These are phyloP conservation scores for Perognathus longimembris DNA, from an alignment of 2,113 vertebrate species.

Conservation along the genomic window DNA sequence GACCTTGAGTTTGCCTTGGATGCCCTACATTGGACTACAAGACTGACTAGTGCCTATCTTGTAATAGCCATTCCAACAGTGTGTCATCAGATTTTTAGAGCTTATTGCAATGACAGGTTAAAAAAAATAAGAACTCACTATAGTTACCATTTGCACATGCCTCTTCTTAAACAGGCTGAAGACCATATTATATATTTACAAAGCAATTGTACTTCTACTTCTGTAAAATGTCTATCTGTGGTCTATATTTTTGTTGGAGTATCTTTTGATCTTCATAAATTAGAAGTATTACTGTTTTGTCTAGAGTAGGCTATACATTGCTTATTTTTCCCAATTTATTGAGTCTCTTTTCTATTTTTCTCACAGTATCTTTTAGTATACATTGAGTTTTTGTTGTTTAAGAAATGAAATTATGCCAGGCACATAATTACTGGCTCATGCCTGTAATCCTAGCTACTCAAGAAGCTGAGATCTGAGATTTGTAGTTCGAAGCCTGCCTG, in stretches of 20 bases:
- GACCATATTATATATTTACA: slow-evolving; percentile 1
- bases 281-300: slow-evolving; percentile 1
- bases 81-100: background rate
- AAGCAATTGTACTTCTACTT: background rate
- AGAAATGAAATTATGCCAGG: background rate
- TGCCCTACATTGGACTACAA: too few relatives aligned
- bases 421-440: too few relatives aligned
- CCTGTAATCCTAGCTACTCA: too few relatives aligned
- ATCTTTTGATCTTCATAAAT: slow-evolving; percentile 16
- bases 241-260: background rate
- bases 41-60: background rate
- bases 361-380: background rate
- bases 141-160: background rate
- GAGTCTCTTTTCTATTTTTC: slow-evolving; percentile 9
- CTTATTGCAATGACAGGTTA: background rate
- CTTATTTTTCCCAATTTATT: background rate
- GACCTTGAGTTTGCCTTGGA: fast-evolving
- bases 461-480: too few relatives aligned
- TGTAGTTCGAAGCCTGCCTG: too few relatives aligned
- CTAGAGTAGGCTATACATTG: background rate
- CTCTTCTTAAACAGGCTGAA: background rate
- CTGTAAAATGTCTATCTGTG: background rate
- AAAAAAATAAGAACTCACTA: background rate
- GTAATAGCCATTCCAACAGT: fast-evolving
- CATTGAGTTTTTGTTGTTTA: background rate